Conservation (phyloP, 1,140 invertebrate species). For the Proales similis region DNA sequence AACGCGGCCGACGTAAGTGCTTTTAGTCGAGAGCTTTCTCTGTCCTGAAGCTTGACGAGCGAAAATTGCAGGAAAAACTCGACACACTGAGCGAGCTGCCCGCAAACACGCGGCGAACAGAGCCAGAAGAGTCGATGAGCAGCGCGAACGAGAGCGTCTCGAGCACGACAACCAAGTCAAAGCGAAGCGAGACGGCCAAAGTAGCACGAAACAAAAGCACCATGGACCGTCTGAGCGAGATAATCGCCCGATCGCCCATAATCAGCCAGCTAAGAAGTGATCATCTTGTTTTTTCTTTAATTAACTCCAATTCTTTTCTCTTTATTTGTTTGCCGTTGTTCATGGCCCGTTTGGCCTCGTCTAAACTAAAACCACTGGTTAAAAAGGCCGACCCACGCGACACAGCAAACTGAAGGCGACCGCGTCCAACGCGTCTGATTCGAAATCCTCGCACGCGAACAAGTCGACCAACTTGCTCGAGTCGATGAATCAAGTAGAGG, state of each 20-base stretch:
- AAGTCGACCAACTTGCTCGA: constrained; percentile 15
- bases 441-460: neutral
- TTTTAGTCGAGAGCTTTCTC: too few relatives aligned
- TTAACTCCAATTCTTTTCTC: neutral
- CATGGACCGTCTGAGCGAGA: constrained; percentile 13
- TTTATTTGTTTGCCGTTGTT: neutral
- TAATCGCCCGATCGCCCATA: constrained; percentile 28
- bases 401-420: constrained; percentile 14
- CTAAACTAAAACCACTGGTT: neutral
- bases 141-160: constrained; percentile 13
- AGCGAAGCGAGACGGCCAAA: neutral
- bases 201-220: constrained; percentile 26
- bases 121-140: constrained; percentile 12
- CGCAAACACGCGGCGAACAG: too few relatives aligned
- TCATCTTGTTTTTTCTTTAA: too few relatives aligned
- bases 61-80: too few relatives aligned
- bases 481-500: constrained; percentile 21
- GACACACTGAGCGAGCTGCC: too few relatives aligned
- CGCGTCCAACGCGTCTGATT: constrained; percentile 15
- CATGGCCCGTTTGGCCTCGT: too few relatives aligned
- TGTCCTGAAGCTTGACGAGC: too few relatives aligned
- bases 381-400: constrained; percentile 17
- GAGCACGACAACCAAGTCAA: neutral
- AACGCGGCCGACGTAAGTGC: too few relatives aligned
- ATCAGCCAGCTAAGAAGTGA: constrained; percentile 25